These are phyloP conservation scores for Aegithalos caudatus DNA, from an alignment of 2,113 vertebrate genomes.

Conservation along the genomic window DNA sequence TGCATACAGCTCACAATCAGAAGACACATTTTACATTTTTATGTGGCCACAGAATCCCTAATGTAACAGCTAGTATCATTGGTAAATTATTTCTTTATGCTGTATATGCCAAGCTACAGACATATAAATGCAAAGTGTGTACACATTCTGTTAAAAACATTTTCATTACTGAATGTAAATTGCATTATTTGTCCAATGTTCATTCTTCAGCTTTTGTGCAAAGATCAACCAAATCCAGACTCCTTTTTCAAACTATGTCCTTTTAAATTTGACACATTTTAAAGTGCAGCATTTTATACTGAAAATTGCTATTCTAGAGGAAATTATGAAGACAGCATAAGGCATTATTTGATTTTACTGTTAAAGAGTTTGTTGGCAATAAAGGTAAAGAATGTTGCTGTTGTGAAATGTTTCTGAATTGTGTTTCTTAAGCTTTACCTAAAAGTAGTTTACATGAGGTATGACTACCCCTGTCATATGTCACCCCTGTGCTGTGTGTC, in stretches of 20 bases:
- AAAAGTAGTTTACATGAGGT: neutral
- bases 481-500: too few species aligned
- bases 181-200: neutral
- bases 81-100: conserved; percentile 38
- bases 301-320: neutral
- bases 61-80: neutral
- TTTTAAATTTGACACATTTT: neutral
- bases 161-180: conserved; percentile 62
- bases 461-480: neutral
- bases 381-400: conserved; percentile 15
- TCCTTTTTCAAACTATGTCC: neutral
- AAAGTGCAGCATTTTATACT: conserved; percentile 9
- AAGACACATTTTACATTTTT: conserved; percentile 44
- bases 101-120: conserved; percentile 8
- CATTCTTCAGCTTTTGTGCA: conserved; percentile 15
- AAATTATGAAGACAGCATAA: neutral
- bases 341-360: conserved; percentile 12
- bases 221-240: conserved; percentile 3
- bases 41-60: conserved; percentile 42
- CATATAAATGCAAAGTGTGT: conserved; percentile 53
- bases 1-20: neutral
- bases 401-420: neutral
- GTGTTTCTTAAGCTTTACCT: neutral
- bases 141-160: conserved; percentile 57
- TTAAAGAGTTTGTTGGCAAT: neutral